Conservation (phyloP, 2,888 invertebrate genomes). For the Hypercompe scribonia region DNA sequence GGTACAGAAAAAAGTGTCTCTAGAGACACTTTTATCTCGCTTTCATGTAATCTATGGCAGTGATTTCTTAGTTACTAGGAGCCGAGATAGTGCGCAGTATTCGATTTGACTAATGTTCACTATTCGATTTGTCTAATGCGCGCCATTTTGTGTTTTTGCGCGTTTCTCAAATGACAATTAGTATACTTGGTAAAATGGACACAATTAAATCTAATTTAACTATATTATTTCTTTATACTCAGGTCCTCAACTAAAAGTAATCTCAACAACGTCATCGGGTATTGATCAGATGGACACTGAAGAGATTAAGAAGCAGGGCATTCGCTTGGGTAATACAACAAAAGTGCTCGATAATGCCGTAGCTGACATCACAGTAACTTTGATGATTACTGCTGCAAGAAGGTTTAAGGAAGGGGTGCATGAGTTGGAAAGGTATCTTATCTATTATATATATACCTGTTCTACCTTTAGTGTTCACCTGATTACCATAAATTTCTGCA, state of each 20-base stretch:
- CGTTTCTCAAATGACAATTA: too few species aligned
- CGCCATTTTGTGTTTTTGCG: too few species aligned
- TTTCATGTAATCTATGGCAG: too few species aligned
- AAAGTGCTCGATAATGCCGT: constrained; percentile 91
- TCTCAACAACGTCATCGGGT: constrained; percentile 95
- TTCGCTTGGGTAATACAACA: constrained; percentile 94
- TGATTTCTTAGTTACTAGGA: too few species aligned
- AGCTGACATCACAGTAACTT: constrained; percentile 93
- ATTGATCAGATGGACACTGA: constrained; percentile 92
- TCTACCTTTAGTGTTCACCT: too few species aligned
- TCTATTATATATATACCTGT: background rate
- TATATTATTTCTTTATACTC: background rate
- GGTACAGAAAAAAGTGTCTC: too few species aligned
- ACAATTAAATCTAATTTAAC: background rate
- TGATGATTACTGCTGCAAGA: constrained; percentile 91
- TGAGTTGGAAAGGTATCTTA: constrained; percentile 86
- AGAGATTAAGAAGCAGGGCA: constrained; percentile 89
- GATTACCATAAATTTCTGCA: too few species aligned
- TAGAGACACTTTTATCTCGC: too few species aligned
- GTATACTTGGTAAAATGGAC: too few species aligned
- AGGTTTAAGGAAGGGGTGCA: constrained; percentile 91
- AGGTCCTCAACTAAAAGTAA: constrained; percentile 90
- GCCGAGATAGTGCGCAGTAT: too few species aligned
- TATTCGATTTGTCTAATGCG: too few species aligned
- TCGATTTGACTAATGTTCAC: too few species aligned